Base-by-base conservation (phyloP, 2,113 vertebrate species). In the Hyaena hyaena region DNA sequence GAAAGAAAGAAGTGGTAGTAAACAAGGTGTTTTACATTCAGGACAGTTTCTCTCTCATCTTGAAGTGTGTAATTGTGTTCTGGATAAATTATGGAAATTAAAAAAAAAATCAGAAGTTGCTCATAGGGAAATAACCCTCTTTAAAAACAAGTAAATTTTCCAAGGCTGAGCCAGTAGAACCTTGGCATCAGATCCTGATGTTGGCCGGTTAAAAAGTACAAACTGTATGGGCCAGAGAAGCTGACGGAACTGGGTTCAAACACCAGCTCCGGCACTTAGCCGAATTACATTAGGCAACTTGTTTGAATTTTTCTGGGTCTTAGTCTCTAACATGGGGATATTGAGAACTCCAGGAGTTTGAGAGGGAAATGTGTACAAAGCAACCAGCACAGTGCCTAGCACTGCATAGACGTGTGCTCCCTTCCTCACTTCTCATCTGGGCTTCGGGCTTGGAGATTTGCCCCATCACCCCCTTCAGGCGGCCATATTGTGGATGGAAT, bases 1-100 rank as follows among this genome's bases (percentile, higher is more conserved):
- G 1, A 74, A 61, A 92, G 53, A 3, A 83, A 79, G 23, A 39
- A 84, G 80, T 85, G 10, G 81, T 26, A 61, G 92, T 94, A 95
- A 97, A 97, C 96, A 97, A 95, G 76, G 87, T 77, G 1, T 43
- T 95, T 80, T 93, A 93, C 17, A 45, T 93, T 95, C 93, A 24
- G 88, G 6, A 80, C 76, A 14, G 89, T 39, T 69, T 58, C 93
- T 93, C 87, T 97, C 91, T 97, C 35, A 9, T 96, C 95, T 91
- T 95, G 88, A 97, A 98, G 97, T 97, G 71, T 96, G 65, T 97
- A 97, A 97, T 96, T 98, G 98, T 96, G 95, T 92, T 95, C 95
- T 97, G 90, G 90, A 79, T 93, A 98, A 98, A 98, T 97, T 96
- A 93, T 73, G 77, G 94, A 95, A 95, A 96, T 96, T 6, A 8